phyloP scores from a whole-genome alignment of 2,888 invertebrate species.

The Tupiocoris notatus region DNA sequence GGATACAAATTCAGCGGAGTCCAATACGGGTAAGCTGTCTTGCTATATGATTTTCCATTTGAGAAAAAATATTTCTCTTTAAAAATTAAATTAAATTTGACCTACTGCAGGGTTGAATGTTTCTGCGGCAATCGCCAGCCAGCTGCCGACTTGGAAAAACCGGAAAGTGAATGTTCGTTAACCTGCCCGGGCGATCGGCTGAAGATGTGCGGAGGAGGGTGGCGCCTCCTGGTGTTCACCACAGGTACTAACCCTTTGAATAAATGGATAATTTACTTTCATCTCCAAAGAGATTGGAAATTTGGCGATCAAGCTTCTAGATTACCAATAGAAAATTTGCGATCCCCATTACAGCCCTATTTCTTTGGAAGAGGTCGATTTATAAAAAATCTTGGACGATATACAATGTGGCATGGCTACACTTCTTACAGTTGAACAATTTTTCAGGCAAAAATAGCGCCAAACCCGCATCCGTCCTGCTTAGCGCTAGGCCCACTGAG shows the following conservation, averaged over 20 bases:
- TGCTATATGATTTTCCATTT: neutral
- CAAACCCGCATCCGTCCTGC: neutral
- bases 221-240: conserved; percentile 48
- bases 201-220: conserved; percentile 49
- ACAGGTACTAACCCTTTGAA: too few species aligned
- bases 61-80: neutral
- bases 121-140: conserved; percentile 47
- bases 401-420: too few species aligned
- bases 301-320: too few species aligned
- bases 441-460: neutral
- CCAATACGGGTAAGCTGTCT: conserved; percentile 40
- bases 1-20: conserved; percentile 48
- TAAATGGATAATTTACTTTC: too few species aligned
- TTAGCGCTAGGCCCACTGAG: neutral
- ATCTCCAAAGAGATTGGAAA: too few species aligned
- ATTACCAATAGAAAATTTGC: too few species aligned
- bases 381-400: too few species aligned
- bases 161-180: conserved; percentile 47
- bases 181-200: conserved; percentile 47
- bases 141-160: conserved; percentile 14
- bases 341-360: too few species aligned
- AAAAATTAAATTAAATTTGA: neutral
- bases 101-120: conserved; percentile 45
- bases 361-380: too few species aligned
- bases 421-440: too few species aligned